Conservation (phyloP, 2,888 invertebrate species). For the Andrena bicolor region DNA sequence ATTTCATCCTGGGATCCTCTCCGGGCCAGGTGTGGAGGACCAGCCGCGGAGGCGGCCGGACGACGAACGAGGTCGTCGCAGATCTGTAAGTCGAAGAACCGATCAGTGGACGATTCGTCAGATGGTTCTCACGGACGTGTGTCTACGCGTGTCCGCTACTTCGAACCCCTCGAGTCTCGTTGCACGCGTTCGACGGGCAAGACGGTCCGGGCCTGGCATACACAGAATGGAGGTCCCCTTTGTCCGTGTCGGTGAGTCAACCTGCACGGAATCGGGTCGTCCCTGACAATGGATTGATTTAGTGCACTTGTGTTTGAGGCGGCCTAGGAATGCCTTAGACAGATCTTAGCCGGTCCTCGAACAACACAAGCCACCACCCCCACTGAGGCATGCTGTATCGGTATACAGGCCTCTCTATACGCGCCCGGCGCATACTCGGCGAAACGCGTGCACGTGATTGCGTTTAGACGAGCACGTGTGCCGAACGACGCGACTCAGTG, state of each 20-base stretch:
- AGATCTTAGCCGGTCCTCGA: conserved; percentile 59
- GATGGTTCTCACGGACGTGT: conserved; percentile 65
- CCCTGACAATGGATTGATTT: conserved; percentile 81
- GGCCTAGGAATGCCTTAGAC: conserved; percentile 67
- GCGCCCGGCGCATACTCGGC: conserved; percentile 17
- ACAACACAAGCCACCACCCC: conserved; percentile 2
- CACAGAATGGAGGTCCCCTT: conserved; percentile 62
- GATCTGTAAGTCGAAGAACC: conserved; percentile 59
- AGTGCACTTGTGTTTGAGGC: conserved; percentile 76
- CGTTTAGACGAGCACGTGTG: conserved; percentile 41
- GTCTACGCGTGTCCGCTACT: background rate
- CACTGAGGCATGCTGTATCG: conserved; percentile 2
- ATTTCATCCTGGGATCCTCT: conserved; percentile 61
- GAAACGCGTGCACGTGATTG: conserved; percentile 33
- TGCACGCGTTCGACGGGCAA: conserved; percentile 28
- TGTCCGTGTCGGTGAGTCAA: conserved; percentile 79
- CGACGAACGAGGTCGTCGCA: conserved; percentile 34
- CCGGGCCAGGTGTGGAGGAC: conserved; percentile 57
- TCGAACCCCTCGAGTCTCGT: conserved; percentile 17
- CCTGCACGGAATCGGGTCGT: conserved; percentile 78
- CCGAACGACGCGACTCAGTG: conserved; percentile 14
- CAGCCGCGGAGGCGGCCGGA: background rate
- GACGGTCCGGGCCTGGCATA: conserved; percentile 21
- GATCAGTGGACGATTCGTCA: conserved; percentile 71
- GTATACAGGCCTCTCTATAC: conserved; percentile 13